A percentile compares a stretch with the other conserved stretches of the same genome.
Conservation (phyloP, 2,888 invertebrate species). For the Papilio gigon region DNA sequence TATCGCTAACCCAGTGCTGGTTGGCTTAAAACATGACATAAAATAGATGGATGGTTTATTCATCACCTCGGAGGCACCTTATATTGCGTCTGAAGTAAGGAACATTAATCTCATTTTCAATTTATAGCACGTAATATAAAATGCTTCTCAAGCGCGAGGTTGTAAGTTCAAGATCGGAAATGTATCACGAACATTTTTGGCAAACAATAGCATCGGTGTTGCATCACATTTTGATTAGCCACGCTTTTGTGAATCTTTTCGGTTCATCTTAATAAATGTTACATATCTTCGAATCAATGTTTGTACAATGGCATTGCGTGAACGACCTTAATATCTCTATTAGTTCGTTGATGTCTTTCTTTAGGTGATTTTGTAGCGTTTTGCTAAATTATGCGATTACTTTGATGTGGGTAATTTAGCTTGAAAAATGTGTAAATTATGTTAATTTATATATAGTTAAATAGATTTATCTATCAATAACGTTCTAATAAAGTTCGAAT, state of each 20-base stretch:
- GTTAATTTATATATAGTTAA: no score
- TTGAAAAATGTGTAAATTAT: neutral
- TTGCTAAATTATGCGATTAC: neutral
- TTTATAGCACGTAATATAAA: no score
- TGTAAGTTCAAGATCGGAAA: conserved; percentile 27
- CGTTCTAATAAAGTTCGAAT: no score
- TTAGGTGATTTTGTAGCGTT: neutral
- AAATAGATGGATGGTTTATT: no score
- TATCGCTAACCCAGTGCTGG: no score
- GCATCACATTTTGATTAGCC: conserved; percentile 21
- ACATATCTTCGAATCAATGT: neutral
- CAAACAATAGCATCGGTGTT: conserved; percentile 25
- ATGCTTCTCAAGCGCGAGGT: conserved; percentile 27
- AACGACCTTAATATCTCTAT: conserved; percentile 8
- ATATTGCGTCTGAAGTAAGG: no score
- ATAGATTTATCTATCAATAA: no score
- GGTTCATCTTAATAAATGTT: conserved; percentile 3
- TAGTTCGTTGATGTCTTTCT: conserved; percentile 8
- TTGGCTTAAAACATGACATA: no score
- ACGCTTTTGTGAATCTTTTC: conserved; percentile 7
- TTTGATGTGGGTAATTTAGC: neutral
- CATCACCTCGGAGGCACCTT: no score
- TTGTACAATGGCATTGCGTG: neutral
- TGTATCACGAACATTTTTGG: conserved; percentile 20
- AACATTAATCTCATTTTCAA: no score